Conservation (phyloP, 2,113 vertebrate genomes). For the Pelecanoides urinatrix region DNA sequence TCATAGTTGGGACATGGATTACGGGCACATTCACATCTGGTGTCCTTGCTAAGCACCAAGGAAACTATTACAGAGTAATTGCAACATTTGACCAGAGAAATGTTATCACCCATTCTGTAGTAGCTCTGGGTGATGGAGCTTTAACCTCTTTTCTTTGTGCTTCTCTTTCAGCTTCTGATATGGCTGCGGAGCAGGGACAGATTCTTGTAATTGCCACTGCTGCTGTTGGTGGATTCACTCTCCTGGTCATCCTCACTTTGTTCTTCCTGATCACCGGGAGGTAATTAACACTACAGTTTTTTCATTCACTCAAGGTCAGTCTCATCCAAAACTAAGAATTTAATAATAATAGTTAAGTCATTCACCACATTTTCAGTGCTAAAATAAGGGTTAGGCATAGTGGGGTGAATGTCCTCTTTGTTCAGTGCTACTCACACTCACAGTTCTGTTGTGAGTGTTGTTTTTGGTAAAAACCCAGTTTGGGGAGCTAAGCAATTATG, state of each 20-base stretch:
- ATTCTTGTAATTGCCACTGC: conserved; percentile 93
- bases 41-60: background rate
- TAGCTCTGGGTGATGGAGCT: background rate
- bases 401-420: background rate
- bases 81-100: background rate
- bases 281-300: conserved; percentile 67
- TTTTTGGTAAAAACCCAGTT: background rate
- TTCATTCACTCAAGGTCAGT: background rate
- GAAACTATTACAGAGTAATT: background rate
- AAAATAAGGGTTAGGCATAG: background rate
- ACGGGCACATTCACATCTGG: fast-evolving
- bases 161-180: conserved; percentile 86
- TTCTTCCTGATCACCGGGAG: conserved; percentile 96
- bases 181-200: conserved; percentile 91
- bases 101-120: background rate
- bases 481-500: background rate
- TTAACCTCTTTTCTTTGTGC: background rate
- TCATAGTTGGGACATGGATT: background rate
- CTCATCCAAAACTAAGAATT: background rate
- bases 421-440: background rate
- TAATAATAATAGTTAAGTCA: background rate
- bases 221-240: conserved; percentile 92
- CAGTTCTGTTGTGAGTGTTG: background rate
- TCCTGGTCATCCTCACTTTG: conserved; percentile 92
- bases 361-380: background rate